Evolutionary conservation across 2,113 vertebrate species (phyloP).

Genomic region (Melanotaenia duboulayi): DNA sequence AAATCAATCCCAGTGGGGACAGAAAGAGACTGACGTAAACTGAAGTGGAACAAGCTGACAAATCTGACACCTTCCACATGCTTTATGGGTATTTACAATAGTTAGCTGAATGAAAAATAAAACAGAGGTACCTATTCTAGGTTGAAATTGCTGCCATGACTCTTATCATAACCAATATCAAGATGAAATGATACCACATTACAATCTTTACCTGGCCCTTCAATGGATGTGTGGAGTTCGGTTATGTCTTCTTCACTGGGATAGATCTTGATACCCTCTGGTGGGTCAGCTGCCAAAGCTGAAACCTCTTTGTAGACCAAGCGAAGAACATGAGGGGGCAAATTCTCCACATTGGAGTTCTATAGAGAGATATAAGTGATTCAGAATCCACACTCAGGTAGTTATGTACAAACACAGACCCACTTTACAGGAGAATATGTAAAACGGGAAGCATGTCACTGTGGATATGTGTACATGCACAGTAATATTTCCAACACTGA

Average conservation of each 20-base stretch:
- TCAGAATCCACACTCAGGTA: conserved; percentile 3
- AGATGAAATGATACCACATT: not conserved
- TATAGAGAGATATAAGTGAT: conserved; percentile 50
- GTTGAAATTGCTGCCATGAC: too few species aligned
- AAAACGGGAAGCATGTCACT: too few species aligned
- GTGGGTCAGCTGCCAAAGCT: conserved; percentile 89
- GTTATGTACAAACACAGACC: not conserved
- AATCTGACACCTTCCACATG: too few species aligned
- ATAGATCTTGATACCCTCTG: conserved; percentile 93
- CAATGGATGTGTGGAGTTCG: conserved; percentile 92
- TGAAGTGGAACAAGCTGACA: too few species aligned
- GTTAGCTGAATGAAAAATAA: too few species aligned
- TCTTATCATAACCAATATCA: not conserved
- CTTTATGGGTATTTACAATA: too few species aligned
- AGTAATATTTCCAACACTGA: too few species aligned
- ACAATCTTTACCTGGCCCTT: conserved; percentile 87
- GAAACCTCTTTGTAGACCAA: conserved; percentile 95
- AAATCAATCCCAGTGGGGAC: too few species aligned
- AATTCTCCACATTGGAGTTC: conserved; percentile 96
- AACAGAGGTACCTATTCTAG: too few species aligned
- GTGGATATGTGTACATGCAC: too few species aligned
- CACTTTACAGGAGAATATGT: too few species aligned
- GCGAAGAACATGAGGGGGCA: conserved; percentile 93
- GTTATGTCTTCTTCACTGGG: conserved; percentile 95
- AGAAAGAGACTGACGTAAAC: too few species aligned